Base-by-base conservation (phyloP, 1,140 invertebrate species). In the Tachypleus tridentatus region DNA sequence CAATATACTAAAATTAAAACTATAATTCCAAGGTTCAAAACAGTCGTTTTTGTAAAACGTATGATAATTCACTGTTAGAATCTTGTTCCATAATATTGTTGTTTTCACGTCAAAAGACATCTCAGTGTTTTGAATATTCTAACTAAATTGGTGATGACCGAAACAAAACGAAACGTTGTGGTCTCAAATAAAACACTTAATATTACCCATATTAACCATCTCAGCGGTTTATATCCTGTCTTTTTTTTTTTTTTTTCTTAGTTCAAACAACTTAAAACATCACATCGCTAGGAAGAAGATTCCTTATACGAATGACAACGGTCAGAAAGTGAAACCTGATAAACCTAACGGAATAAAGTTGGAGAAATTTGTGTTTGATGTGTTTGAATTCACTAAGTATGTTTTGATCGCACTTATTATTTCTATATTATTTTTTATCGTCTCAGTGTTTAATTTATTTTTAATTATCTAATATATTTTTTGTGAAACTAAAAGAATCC, bases 311-410 rank as follows among this genome's bases (percentile, higher is more conserved):
- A 85, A 93, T 76, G 78, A 82, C 0, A 79, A 85, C 62, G 91
- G 92, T 4, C 77, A 84, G 48, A 78, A 82, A 57, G 77, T 86
- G 8, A 87, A 84, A 63, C 95, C 97, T 0, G 82, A 83, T 0
- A 82, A 84, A 72, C 85, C 89, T 0, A 99, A 99, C 76, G 97
- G 96, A 47, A 94, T 99, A 67, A 99, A 99, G 81, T 89, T 98
- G 76, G 97, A 99, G 73, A 99, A 99, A 78, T 99, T 99, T 77
- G 88, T 99, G 3, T 99, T 99, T 76, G 97, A 99, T 79, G 94
- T 98, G 0, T 98, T 99, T 76, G 87, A 89, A 72, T 96, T 93
- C 76, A 83, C 93, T 0, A 83, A 88, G 76, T 84, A 76, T 76
- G 80, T 77, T 64, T 56, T 58, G 9, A 4, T 5, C 10, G n/a